Evolutionary conservation across 2,888 invertebrate species (phyloP).

Genomic region (Dioctria linearis): DNA sequence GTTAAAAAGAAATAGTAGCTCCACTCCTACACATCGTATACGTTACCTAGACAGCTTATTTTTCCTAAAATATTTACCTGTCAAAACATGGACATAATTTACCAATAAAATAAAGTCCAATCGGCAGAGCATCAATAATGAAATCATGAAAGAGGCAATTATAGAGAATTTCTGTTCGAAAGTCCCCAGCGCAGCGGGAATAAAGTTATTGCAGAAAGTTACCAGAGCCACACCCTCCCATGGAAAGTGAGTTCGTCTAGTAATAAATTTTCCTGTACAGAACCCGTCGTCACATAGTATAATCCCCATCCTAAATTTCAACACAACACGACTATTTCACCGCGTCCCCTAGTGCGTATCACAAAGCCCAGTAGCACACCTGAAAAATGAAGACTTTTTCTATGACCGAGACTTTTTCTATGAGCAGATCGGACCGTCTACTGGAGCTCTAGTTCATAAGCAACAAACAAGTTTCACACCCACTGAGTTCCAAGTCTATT

Average conservation of each 20-base stretch:
- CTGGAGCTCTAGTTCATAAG: neutral
- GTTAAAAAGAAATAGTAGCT: no score
- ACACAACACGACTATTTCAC: constrained; percentile 15
- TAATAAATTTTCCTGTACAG: neutral
- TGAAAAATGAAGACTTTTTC: constrained; percentile 7
- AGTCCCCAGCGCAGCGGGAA: neutral
- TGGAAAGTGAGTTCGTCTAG: neutral
- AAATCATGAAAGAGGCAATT: neutral
- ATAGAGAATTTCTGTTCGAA: neutral
- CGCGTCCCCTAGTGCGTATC: constrained; percentile 42
- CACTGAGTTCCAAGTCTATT: constrained; percentile 19
- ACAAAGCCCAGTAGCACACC: constrained; percentile 31
- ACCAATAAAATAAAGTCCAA: neutral
- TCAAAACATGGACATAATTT: constrained; percentile 4
- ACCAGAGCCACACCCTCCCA: neutral
- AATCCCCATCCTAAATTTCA: constrained; percentile 10
- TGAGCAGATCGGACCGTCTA: neutral
- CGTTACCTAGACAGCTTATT: neutral
- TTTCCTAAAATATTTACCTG: neutral
- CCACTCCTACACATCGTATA: neutral
- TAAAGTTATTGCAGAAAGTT: neutral
- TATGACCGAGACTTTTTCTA: neutral
- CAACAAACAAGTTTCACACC: constrained; percentile 45
- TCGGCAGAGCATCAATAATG: neutral
- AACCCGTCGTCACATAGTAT: neutral